Conservation (phyloP, 2,888 invertebrate genomes). For the Drosophila lutescens region DNA sequence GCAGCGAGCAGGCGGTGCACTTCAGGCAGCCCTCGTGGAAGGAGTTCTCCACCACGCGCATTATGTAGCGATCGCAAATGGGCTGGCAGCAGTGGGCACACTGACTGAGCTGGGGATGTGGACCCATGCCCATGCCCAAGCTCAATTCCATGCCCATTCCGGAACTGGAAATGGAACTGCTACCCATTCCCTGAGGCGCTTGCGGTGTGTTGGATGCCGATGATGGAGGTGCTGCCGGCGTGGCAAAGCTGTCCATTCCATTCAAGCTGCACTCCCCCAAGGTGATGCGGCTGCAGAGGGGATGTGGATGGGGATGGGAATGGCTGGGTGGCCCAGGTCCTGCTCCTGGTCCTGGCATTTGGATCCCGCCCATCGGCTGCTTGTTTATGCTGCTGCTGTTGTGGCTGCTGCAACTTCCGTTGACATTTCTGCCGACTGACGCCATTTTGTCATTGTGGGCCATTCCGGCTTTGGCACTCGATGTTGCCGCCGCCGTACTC, state of each 20-base stretch:
- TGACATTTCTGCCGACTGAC: conserved; percentile 74
- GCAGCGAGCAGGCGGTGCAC: conserved; percentile 89
- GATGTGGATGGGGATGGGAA: not conserved
- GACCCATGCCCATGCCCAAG: conserved; percentile 13
- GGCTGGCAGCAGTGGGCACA: conserved; percentile 90
- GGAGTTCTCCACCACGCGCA: conserved; percentile 89
- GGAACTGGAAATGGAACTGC: conserved; percentile 28
- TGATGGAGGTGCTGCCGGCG: conserved; percentile 51
- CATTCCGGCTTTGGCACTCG: conserved; percentile 42
- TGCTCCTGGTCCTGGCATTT: conserved; percentile 48
- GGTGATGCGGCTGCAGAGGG: conserved; percentile 64
- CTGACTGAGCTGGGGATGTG: conserved; percentile 64
- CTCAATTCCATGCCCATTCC: conserved; percentile 25
- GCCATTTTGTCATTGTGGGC: conserved; percentile 77
- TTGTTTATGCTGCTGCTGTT: conserved; percentile 61
- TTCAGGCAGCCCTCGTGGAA: conserved; percentile 92
- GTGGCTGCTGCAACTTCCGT: conserved; percentile 76
- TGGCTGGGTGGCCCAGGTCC: conserved; percentile 46
- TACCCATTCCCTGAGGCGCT: conserved; percentile 63
- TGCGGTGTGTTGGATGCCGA: conserved; percentile 56
- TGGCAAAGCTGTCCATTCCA: conserved; percentile 58
- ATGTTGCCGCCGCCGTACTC: conserved; percentile 23
- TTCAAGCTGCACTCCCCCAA: conserved; percentile 79
- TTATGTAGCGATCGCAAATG: conserved; percentile 90
- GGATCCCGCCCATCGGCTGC: conserved; percentile 39